A percentile compares a stretch with the other conserved stretches of the same genome.
These are phyloP conservation scores for Trinorchestia longiramus DNA, from an alignment of 1,140 invertebrate genomes.

Conservation along the genomic window DNA sequence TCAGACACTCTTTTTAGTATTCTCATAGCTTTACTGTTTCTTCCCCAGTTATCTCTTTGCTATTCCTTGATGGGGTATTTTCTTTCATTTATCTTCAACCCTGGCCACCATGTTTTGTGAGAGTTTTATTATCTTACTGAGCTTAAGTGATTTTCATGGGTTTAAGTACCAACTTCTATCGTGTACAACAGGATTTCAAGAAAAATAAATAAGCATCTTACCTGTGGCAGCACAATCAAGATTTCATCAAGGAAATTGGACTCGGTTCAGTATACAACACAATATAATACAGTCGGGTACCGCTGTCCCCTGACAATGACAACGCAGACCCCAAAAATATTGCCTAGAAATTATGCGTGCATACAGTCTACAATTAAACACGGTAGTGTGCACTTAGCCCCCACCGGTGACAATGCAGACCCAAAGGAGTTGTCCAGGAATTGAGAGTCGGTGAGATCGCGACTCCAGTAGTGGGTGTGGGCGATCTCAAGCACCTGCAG, in stretches of 20 bases:
- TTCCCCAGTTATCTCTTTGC: too few species aligned
- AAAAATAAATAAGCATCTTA: background rate
- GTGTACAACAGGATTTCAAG: background rate
- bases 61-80: too few species aligned
- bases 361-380: background rate
- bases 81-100: too few species aligned
- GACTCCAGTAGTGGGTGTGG: constrained; percentile 98
- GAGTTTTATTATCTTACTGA: too few species aligned
- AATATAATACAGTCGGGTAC: background rate
- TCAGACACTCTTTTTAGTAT: background rate
- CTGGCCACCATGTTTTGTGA: too few species aligned
- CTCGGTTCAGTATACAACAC: background rate
- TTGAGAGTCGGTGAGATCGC: constrained; percentile 78
- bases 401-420: constrained; percentile 73
- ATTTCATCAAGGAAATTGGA: background rate
- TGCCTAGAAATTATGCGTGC: background rate
- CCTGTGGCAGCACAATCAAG: background rate
- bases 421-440: constrained; percentile 64
- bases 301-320: too few species aligned
- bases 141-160: too few species aligned
- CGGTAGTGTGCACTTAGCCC: background rate
- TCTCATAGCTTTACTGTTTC: too few species aligned
- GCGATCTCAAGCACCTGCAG: constrained; percentile 97
- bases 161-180: background rate
- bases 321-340: background rate